phyloP scores from a whole-genome alignment of 92 coral and sea anemone species.

The Palythoa grandiflora region DNA sequence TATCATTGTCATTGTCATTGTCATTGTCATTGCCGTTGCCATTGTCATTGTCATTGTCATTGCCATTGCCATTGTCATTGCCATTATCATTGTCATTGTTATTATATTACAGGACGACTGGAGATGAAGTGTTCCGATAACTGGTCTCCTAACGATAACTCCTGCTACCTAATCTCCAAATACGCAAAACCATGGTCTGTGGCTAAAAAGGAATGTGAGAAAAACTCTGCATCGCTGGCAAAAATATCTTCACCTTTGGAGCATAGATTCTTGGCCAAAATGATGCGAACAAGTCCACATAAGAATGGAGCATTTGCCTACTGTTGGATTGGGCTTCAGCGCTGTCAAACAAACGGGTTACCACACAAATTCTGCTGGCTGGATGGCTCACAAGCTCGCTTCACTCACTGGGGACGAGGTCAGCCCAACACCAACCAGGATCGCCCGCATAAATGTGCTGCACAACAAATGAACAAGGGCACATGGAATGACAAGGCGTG shows the following conservation, averaged over 20 bases:
- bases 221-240: constrained; percentile 4
- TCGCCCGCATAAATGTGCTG: neutral
- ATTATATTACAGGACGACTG: neutral
- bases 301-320: constrained; percentile 13
- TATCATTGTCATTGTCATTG: no score
- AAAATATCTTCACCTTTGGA: constrained; percentile 1
- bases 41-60: no score
- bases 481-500: constrained; percentile 18
- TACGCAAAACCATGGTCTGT: neutral
- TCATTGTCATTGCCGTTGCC: no score
- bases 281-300: constrained; percentile 5
- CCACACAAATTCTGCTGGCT: constrained; percentile 20
- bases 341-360: neutral
- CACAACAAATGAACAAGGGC: constrained; percentile 37
- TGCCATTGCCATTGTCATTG: no score
- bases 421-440: constrained; percentile 1
- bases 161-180: constrained; percentile 28
- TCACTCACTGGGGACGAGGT: neutral
- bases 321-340: constrained; percentile 34
- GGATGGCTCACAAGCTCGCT: constrained; percentile 21
- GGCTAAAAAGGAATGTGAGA: neutral
- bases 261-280: constrained; percentile 1
- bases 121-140: constrained; percentile 3
- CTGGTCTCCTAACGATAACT: neutral
- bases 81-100: no score